Evolutionary conservation across 2,888 invertebrate species (phyloP), one percentile per base, ranked within the genome.

Genomic region (Trichopria drosophilae): DNA sequence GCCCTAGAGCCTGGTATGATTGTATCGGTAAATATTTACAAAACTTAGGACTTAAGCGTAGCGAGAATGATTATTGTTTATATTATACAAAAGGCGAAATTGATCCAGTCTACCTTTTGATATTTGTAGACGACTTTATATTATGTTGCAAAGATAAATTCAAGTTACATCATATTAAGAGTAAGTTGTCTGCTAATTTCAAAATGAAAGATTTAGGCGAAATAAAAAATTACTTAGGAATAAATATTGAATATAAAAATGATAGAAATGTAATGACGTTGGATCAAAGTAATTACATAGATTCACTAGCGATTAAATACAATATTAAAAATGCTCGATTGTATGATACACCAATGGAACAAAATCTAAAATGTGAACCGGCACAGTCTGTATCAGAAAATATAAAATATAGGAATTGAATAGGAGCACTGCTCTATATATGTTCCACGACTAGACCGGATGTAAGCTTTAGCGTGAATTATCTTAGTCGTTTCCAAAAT

Each of bases 401-500:
- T 15, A 45, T 49, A 26, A 37, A 42, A 15, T 49, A 42, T 45
- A 6, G 53, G 37, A 49, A 49, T 35, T 31, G 49, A 16, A 49
- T 49, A 10, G 53, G 53, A 29, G 49, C 39, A 3, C 32, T 53
- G 20, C 42, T 53, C 23, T 53, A 49, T 32, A 36, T 49, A 2
- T 45, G 49, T 37, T 39, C 45, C 13, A 39, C 24, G 7, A 54
- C 51, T 7, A 35, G 54, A 39, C 43, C 40, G 2, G 54, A 51
- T 34, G 26, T 54, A 4, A 49, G n/a, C n/a, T n/a, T n/a, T n/a
- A n/a, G n/a, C n/a, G n/a, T n/a, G n/a, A n/a, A n/a, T n/a, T n/a
- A n/a, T 36, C 32, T 51, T 13, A 51, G 46, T 19, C 32, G 45
- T 18, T 46, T 48, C 32, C 49, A 53, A 23, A 47, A 47, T 23